phyloP scores from a whole-genome alignment of 2,113 vertebrate genomes.

The Serilophus lunatus region DNA sequence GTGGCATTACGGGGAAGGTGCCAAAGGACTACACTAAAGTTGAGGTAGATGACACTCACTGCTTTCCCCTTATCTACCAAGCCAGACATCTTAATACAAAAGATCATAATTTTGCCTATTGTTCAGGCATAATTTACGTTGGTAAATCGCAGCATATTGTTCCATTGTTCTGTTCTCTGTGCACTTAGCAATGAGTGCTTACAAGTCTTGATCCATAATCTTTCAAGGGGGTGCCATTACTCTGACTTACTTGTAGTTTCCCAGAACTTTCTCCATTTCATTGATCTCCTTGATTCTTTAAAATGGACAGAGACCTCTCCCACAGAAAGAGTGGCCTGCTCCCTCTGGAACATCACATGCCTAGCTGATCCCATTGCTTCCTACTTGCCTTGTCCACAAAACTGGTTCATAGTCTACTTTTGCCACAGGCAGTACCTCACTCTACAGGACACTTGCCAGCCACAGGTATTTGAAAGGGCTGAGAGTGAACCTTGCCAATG shows the following conservation, averaged over 20 bases:
- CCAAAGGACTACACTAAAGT: neutral
- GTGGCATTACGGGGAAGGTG: neutral
- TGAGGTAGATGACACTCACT: neutral
- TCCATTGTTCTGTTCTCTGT: neutral
- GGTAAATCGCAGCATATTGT: neutral
- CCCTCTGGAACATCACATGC: neutral
- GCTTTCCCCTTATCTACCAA: neutral
- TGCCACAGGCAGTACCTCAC: rapidly evolving
- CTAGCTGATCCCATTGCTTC: neutral
- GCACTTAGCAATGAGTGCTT: neutral
- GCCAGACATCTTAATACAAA: neutral
- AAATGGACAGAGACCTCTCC: neutral
- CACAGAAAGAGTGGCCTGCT: neutral
- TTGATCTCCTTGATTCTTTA: neutral
- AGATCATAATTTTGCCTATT: neutral
- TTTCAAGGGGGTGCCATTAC: neutral
- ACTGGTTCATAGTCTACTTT: neutral
- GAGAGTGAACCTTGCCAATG: neutral
- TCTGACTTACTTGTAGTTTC: neutral
- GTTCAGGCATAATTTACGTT: neutral
- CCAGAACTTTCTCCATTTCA: neutral
- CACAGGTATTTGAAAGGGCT: neutral
- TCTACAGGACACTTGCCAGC: neutral
- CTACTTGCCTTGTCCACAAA: neutral
- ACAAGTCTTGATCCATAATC: neutral